phyloP scores from a whole-genome alignment of 2,113 vertebrate genomes.

The Cheilinus undulatus region DNA sequence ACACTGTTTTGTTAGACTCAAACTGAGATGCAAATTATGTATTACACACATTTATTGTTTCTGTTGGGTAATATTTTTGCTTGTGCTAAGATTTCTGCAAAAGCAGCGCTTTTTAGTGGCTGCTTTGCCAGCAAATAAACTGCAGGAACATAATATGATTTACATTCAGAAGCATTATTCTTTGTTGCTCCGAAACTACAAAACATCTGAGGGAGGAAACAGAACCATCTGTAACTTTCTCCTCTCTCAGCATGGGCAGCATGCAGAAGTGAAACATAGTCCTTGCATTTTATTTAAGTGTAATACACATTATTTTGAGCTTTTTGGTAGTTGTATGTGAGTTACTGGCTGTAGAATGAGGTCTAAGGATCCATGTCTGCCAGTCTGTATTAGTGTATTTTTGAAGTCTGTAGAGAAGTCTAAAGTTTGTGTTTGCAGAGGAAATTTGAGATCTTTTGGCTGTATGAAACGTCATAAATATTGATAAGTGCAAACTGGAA shows the following conservation, averaged over 20 bases:
- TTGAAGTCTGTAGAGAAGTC: not conserved
- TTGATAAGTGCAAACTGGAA: too few relatives aligned
- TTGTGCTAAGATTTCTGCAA: slow-evolving; percentile 29
- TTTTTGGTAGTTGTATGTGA: slow-evolving; percentile 7
- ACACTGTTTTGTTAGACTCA: not conserved
- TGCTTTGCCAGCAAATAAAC: slow-evolving; percentile 44
- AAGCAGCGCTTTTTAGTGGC: slow-evolving; percentile 37
- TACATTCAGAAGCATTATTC: slow-evolving; percentile 42
- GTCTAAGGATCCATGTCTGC: too few relatives aligned
- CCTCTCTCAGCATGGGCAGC: slow-evolving; percentile 17
- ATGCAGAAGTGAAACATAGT: not conserved
- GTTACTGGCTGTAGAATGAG: not conserved
- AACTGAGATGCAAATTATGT: slow-evolving; percentile 41
- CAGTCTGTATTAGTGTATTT: not conserved
- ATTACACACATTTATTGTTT: slow-evolving; percentile 45
- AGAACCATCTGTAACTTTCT: slow-evolving; percentile 46
- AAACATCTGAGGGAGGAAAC: slow-evolving; percentile 14
- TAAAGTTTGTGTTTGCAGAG: not conserved
- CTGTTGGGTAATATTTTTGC: slow-evolving; percentile 47
- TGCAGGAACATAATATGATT: slow-evolving; percentile 52
- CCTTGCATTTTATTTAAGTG: slow-evolving; percentile 12
- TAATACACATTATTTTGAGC: slow-evolving; percentile 7
- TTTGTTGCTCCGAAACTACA: slow-evolving; percentile 41
- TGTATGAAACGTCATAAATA: not conserved
- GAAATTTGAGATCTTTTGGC: not conserved